Evolutionary conservation across 2,888 invertebrate species (phyloP).

Genomic region (Melipona beecheii): DNA sequence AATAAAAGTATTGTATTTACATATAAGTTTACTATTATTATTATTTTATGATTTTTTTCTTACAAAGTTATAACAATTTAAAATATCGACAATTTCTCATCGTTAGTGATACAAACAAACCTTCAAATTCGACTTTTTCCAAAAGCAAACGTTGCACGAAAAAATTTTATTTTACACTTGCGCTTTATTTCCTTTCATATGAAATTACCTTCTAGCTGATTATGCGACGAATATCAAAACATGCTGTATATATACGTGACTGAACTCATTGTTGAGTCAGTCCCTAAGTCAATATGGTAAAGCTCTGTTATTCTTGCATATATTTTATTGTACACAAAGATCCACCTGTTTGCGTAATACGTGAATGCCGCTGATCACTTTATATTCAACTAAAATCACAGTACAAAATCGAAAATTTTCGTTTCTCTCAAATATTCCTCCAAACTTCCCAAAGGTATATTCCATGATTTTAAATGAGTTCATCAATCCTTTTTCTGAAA

Average conservation of each 20-base stretch:
- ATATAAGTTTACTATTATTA: no score
- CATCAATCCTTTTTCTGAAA: neutral
- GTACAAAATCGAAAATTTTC: no score
- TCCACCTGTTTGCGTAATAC: constrained; percentile 64
- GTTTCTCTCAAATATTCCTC: no score
- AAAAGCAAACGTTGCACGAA: neutral
- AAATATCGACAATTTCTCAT: no score
- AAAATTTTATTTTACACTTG: neutral
- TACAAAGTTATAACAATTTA: no score
- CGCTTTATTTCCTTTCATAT: neutral
- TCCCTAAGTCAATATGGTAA: constrained; percentile 75
- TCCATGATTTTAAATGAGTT: neutral
- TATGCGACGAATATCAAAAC: neutral
- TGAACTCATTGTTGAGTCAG: constrained; percentile 53
- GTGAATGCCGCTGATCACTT: neutral
- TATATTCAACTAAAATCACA: no score
- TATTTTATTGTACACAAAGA: constrained; percentile 25
- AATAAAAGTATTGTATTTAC: no score
- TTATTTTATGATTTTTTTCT: no score
- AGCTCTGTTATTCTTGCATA: constrained; percentile 40
- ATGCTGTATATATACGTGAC: constrained; percentile 30
- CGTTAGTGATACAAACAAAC: no score
- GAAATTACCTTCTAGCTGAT: neutral
- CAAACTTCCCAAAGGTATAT: neutral
- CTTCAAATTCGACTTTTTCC: no score